These are phyloP conservation scores for Ichneumon xanthorius DNA, from an alignment of 2,888 invertebrate species.

Conservation along the genomic window DNA sequence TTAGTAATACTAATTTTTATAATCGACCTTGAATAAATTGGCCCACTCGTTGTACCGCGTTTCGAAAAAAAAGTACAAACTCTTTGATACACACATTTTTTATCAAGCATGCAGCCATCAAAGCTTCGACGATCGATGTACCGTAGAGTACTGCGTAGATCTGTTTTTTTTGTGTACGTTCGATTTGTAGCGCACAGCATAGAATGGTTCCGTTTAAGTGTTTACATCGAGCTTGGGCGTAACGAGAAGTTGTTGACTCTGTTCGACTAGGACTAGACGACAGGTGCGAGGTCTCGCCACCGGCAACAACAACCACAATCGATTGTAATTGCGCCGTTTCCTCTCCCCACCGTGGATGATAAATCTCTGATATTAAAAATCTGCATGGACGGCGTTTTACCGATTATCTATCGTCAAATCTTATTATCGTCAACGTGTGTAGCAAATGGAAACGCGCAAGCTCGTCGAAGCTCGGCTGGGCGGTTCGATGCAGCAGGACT, in stretches of 20 bases:
- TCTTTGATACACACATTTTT: conserved; percentile 39
- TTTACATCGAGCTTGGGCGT: conserved; percentile 50
- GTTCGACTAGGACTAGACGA: conserved; percentile 82
- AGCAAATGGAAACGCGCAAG: conserved; percentile 33
- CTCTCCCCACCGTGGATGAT: conserved; percentile 6
- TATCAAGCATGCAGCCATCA: conserved; percentile 57
- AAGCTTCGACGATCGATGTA: conserved; percentile 47
- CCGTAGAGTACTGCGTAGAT: conserved; percentile 40
- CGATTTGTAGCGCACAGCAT: conserved; percentile 46
- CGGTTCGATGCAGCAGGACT: conserved; percentile 46
- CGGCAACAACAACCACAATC: conserved; percentile 84
- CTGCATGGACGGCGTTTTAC: conserved; percentile 28
- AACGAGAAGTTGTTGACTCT: conserved; percentile 76
- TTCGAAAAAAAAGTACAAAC: conserved; percentile 61
- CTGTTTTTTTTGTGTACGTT: conserved; percentile 1
- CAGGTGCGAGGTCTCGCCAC: conserved; percentile 82
- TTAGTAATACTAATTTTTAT: conserved; percentile 44
- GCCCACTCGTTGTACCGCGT: conserved; percentile 1
- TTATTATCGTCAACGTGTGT: conserved; percentile 29
- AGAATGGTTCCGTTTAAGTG: conserved; percentile 35
- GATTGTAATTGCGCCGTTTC: conserved; percentile 76
- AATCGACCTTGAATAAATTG: background rate
- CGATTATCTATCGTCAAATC: conserved; percentile 31
- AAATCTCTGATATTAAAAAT: conserved; percentile 35
- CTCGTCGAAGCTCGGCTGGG: conserved; percentile 37